phyloP scores from a whole-genome alignment of 2,797 vertebrate species.

The Nasua narica region DNA sequence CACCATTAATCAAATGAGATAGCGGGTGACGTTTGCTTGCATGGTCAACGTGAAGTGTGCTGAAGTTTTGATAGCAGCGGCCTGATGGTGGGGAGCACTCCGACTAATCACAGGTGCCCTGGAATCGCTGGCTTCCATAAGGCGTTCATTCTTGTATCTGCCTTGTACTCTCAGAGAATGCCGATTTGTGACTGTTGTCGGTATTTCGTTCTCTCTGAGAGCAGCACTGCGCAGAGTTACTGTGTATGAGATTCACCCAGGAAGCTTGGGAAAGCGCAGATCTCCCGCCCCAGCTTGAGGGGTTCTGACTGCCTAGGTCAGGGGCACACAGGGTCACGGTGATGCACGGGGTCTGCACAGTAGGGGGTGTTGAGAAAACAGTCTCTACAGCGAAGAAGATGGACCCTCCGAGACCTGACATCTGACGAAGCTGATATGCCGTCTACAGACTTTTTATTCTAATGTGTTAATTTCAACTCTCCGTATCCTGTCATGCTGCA shows the following conservation, averaged over 20 bases:
- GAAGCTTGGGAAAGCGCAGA: background rate
- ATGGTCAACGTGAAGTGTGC: accelerated
- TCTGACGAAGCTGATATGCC: accelerated
- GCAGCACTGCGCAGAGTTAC: no score
- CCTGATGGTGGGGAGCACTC: accelerated
- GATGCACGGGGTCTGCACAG: no score
- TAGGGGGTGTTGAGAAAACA: accelerated
- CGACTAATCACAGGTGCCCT: accelerated
- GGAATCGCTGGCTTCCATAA: accelerated
- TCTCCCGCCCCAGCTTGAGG: background rate
- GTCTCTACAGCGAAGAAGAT: accelerated
- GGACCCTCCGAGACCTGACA: background rate
- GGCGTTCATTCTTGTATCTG: accelerated
- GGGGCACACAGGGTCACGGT: accelerated
- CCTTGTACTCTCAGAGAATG: no score
- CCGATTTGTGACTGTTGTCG: no score
- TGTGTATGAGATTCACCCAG: background rate
- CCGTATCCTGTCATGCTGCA: accelerated
- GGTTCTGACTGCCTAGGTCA: accelerated
- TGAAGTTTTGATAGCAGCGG: accelerated
- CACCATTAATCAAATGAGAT: background rate
- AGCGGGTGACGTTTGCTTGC: background rate
- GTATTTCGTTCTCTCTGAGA: no score
- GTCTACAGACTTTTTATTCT: background rate
- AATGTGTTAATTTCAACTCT: accelerated